phyloP scores from a whole-genome alignment of 2,113 vertebrate species.

The Oreocharis arfaki region DNA sequence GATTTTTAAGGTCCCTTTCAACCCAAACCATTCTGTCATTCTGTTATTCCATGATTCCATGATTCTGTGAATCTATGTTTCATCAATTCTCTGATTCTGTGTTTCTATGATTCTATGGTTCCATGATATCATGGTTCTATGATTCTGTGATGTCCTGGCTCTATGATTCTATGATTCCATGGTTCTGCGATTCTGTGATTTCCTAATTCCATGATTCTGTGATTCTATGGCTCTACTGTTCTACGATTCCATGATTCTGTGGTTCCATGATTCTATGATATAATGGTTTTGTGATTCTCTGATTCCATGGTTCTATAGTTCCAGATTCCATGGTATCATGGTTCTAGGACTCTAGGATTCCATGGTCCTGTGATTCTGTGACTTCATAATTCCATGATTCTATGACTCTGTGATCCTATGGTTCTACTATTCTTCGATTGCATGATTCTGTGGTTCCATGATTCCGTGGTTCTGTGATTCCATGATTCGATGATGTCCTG shows the following conservation, averaged over 20 bases:
- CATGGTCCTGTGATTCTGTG: fast-evolving
- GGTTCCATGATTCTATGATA: fast-evolving
- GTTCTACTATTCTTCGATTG: no score
- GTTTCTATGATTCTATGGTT: no score
- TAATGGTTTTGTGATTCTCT: neutral
- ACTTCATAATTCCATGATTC: fast-evolving
- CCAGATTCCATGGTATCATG: no score
- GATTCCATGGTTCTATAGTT: fast-evolving
- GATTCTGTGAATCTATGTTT: neutral
- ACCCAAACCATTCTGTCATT: neutral
- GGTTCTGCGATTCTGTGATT: neutral
- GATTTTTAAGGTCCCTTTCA: neutral
- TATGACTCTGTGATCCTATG: fast-evolving
- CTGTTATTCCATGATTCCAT: neutral
- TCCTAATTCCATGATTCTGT: fast-evolving
- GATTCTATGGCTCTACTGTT: fast-evolving
- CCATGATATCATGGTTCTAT: fast-evolving
- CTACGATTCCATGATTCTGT: fast-evolving
- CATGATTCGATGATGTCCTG: neutral
- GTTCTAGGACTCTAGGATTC: no score
- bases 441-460: no score
- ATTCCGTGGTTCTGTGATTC: neutral
- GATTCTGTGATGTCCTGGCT: fast-evolving
- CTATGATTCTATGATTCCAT: fast-evolving
- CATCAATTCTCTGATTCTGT: no score